Conservation (phyloP, 1,140 invertebrate species). For the Rhopalosiphum maidis region DNA sequence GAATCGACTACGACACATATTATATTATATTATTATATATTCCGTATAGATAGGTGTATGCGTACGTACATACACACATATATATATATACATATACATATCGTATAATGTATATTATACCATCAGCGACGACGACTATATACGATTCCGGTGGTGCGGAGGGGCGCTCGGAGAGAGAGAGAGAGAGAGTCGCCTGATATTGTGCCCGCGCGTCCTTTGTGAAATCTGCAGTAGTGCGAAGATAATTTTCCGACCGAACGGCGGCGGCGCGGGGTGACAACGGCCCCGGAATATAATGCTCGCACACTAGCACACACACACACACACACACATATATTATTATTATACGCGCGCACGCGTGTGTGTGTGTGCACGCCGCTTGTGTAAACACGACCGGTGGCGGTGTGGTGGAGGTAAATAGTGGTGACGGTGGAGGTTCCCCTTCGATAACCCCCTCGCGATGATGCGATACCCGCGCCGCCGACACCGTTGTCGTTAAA, state of each 20-base stretch:
- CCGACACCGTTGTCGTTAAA: not conserved
- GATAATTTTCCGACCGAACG: constrained; percentile 49
- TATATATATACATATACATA: too few species aligned
- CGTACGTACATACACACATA: too few species aligned
- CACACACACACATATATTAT: not conserved
- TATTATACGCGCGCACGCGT: not conserved
- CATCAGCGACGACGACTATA: not conserved
- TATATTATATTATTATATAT: not conserved
- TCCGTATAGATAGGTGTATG: not conserved
- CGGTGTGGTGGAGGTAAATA: not conserved
- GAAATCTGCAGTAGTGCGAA: constrained; percentile 30
- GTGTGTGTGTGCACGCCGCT: not conserved
- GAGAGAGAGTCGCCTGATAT: not conserved
- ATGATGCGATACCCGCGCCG: not conserved
- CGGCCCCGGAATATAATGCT: constrained; percentile 21
- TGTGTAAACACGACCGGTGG: constrained; percentile 47
- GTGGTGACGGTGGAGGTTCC: not conserved
- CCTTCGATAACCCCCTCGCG: not conserved
- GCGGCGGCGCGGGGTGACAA: not conserved
- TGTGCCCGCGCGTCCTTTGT: constrained; percentile 1
- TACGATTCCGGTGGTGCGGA: not conserved
- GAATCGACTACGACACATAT: not conserved
- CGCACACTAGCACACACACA: not conserved
- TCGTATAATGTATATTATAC: not conserved
- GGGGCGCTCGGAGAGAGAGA: not conserved